Conservation (phyloP, 1,140 invertebrate genomes). For the Acromyrmex charruanus region DNA sequence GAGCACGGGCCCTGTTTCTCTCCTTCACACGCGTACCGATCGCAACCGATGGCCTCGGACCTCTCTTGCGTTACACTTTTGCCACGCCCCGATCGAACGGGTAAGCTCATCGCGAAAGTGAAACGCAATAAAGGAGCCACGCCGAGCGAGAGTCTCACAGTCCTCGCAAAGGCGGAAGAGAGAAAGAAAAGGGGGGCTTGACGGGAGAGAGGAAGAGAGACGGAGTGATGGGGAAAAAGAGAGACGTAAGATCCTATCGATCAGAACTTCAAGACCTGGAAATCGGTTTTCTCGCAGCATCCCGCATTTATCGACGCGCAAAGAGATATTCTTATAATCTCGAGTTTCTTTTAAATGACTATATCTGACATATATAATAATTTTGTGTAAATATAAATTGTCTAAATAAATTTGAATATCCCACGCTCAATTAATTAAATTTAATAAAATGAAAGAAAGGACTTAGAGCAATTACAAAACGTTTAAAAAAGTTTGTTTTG, state of each 20-base stretch:
- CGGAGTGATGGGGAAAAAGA: neutral
- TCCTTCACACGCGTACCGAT: slow-evolving; percentile 71
- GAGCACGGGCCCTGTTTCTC: slow-evolving; percentile 70
- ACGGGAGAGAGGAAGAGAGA: slow-evolving; percentile 44
- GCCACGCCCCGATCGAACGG: slow-evolving; percentile 84
- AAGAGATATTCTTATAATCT: neutral
- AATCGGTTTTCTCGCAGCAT: slow-evolving; percentile 70
- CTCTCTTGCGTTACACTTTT: slow-evolving; percentile 86
- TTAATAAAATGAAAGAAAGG: no score
- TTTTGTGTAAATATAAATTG: neutral
- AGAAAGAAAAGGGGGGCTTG: slow-evolving; percentile 69
- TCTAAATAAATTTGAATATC: no score
- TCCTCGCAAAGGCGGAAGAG: slow-evolving; percentile 33
- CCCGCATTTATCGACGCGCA: slow-evolving; percentile 18
- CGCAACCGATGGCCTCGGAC: slow-evolving; percentile 77
- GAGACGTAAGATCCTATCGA: slow-evolving; percentile 59
- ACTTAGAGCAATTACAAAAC: no score
- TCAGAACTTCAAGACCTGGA: slow-evolving; percentile 70
- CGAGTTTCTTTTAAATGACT: slow-evolving; percentile 13
- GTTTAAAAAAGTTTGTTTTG: no score
- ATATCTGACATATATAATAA: neutral
- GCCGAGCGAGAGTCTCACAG: slow-evolving; percentile 71
- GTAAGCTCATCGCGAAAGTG: slow-evolving; percentile 85
- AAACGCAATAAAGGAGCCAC: slow-evolving; percentile 86
- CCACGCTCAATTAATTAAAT: no score